A percentile compares a stretch with the other conserved stretches of the same genome.
phyloP scores from a whole-genome alignment of 2,888 invertebrate species.

The Cecidostiba fungosa region DNA sequence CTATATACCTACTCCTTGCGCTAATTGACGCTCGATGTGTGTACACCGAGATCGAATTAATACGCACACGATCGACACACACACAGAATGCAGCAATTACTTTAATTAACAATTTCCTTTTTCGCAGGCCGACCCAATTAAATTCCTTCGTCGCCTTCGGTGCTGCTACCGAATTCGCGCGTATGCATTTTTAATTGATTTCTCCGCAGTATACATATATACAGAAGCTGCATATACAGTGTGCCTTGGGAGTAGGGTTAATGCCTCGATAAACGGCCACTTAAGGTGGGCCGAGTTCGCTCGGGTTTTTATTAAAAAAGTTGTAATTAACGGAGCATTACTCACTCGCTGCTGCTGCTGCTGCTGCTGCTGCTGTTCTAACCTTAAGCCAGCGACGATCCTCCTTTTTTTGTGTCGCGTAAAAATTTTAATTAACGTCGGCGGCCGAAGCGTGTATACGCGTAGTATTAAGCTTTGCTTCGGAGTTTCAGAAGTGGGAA shows the following conservation, averaged over 20 bases:
- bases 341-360: constrained; percentile 50
- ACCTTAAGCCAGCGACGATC: constrained; percentile 30
- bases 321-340: constrained; percentile 65
- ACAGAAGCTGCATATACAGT: not conserved
- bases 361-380: not conserved
- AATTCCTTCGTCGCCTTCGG: constrained; percentile 20
- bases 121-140: constrained; percentile 43
- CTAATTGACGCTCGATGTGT: not conserved
- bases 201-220: not conserved
- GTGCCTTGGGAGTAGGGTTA: constrained; percentile 46
- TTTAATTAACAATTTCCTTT: constrained; percentile 68
- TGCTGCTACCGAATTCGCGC: not conserved
- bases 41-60: constrained; percentile 19
- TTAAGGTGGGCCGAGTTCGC: constrained; percentile 43
- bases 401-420: constrained; percentile 54
- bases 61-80: constrained; percentile 42
- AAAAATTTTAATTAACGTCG: constrained; percentile 65
- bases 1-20: not conserved
- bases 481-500: constrained; percentile 13
- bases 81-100: constrained; percentile 66
- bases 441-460: constrained; percentile 5
- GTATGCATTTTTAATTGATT: constrained; percentile 62
- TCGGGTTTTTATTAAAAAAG: constrained; percentile 64
- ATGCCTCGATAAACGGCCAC: constrained; percentile 64
- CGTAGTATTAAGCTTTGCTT: constrained; percentile 15